Evolutionary conservation across 64 coral and sea anemone genomes (phyloP).

Genomic region (Trachythela sp.): DNA sequence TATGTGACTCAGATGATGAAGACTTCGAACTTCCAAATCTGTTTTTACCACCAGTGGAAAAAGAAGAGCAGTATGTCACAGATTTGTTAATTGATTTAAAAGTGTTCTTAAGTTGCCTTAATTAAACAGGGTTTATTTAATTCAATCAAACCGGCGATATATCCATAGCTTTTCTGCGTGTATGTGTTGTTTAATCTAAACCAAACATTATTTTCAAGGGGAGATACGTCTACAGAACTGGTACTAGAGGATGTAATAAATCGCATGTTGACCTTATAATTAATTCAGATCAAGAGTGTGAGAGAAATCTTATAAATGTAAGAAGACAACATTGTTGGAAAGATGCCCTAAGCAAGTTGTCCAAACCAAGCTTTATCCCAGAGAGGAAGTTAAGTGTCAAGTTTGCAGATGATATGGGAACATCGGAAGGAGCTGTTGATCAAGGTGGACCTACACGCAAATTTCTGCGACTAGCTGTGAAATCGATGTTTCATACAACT

Average conservation of each 20-base stretch:
- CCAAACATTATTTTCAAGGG: not conserved
- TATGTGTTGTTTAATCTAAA: too few relatives aligned
- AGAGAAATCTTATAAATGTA: not conserved
- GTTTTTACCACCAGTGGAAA: not conserved
- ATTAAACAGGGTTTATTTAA: too few relatives aligned
- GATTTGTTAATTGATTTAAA: not conserved
- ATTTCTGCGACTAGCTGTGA: not conserved
- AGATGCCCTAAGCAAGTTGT: not conserved
- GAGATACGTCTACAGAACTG: not conserved
- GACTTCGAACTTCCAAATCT: not conserved
- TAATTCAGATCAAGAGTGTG: not conserved
- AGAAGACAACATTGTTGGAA: not conserved
- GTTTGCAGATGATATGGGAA: not conserved
- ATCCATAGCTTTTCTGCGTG: too few relatives aligned
- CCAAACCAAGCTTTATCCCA: not conserved
- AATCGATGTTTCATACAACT: not conserved
- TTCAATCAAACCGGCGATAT: too few relatives aligned
- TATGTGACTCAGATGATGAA: not conserved
- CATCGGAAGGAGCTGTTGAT: slow-evolving; percentile 23
- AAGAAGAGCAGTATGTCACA: not conserved
- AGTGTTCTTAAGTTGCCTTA: not conserved
- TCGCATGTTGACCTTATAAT: not conserved
- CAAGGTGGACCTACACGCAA: not conserved
- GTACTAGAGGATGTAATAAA: not conserved
- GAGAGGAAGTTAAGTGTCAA: not conserved